Percentiles rank a stretch among this genome's conserved stretches.
Conservation (phyloP, 2,797 vertebrate species). For the Sebastes hubbsi region DNA sequence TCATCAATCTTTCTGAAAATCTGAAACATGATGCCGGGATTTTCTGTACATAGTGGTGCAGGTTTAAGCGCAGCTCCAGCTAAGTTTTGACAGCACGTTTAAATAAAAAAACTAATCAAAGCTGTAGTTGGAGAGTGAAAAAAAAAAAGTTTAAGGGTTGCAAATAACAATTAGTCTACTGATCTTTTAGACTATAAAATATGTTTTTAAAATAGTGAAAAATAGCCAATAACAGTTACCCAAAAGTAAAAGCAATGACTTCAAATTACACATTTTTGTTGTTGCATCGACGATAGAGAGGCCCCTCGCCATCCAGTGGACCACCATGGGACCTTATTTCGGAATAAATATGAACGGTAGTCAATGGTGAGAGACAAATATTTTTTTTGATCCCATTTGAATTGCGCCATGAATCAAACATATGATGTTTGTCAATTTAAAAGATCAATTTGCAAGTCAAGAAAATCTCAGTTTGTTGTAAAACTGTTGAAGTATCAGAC, state of each 20-base stretch:
- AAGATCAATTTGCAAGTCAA: too few relatives aligned
- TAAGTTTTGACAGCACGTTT: background rate
- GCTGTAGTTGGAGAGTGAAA: background rate
- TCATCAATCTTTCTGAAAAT: background rate
- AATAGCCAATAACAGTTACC: fast-evolving
- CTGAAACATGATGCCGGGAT: slow-evolving; percentile 3
- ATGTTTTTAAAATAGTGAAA: too few relatives aligned
- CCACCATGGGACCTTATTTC: too few relatives aligned
- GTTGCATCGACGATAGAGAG: background rate
- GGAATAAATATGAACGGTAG: too few relatives aligned
- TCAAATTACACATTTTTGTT: background rate
- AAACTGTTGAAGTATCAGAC: too few relatives aligned
- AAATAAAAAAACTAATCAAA: background rate
- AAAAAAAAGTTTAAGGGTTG: background rate
- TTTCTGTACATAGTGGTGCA: background rate
- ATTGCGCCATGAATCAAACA: too few relatives aligned
- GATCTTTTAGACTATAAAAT: background rate
- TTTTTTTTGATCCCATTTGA: too few relatives aligned
- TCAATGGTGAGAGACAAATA: too few relatives aligned
- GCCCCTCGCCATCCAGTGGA: too few relatives aligned
- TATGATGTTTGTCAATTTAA: too few relatives aligned
- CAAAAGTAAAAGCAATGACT: background rate
- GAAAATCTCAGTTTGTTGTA: too few relatives aligned
- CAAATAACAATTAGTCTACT: background rate
- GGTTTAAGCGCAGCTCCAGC: background rate